Evolutionary conservation across 1,140 invertebrate species (phyloP).

Genomic region (Charaxes varanes): DNA sequence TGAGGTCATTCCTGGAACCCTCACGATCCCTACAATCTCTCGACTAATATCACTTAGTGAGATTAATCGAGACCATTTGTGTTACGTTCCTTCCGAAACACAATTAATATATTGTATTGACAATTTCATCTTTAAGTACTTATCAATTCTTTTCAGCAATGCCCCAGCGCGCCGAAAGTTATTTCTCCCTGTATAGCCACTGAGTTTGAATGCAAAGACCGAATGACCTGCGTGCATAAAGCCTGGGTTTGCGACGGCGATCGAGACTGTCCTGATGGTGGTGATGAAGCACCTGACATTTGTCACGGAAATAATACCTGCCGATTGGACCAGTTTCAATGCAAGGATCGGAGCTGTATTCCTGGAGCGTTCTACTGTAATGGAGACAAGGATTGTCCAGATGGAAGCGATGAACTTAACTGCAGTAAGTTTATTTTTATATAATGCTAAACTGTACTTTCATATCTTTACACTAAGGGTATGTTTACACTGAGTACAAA

Average conservation of each 20-base stretch:
- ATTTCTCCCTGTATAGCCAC: slow-evolving; percentile 77
- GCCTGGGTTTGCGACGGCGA: slow-evolving; percentile 92
- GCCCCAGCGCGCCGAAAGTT: slow-evolving; percentile 67
- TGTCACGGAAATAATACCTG: slow-evolving; percentile 86
- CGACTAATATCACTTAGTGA: no score
- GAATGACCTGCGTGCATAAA: slow-evolving; percentile 89
- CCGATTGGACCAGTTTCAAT: slow-evolving; percentile 88
- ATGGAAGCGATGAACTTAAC: slow-evolving; percentile 88
- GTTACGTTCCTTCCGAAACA: no score
- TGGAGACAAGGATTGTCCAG: slow-evolving; percentile 86
- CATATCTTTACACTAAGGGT: no score
- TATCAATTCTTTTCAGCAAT: slow-evolving; percentile 74
- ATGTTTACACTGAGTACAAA: no score
- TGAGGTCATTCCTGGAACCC: no score
- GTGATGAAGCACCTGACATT: slow-evolving; percentile 81
- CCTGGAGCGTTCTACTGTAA: slow-evolving; percentile 88
- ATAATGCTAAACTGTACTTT: slow-evolving; percentile 5
- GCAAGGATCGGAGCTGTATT: slow-evolving; percentile 87
- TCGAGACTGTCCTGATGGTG: slow-evolving; percentile 87
- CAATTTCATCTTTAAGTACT: no score
- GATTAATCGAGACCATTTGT: no score
- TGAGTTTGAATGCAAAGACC: slow-evolving; percentile 91
- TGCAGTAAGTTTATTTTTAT: slow-evolving; percentile 77
- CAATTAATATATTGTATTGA: no score
- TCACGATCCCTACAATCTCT: no score